Base-by-base conservation (phyloP, 2,888 invertebrate species). In the Phorcus lineatus region DNA sequence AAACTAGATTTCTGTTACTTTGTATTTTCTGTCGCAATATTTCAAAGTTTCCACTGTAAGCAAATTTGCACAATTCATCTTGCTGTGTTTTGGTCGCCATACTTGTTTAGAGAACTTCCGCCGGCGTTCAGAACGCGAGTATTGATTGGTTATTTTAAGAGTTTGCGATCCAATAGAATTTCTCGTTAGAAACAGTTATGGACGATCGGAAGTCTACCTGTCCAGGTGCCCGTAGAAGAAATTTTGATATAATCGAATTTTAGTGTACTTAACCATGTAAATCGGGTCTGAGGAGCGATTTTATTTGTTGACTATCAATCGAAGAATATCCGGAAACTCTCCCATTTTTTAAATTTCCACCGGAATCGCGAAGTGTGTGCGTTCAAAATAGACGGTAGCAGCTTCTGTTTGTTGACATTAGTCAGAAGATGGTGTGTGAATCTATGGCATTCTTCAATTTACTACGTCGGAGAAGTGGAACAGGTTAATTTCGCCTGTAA, bases 31-130 rank as follows among this genome's bases (percentile, higher is more conserved):
- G 94, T 93, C 95, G 95, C 0, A 97, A 94, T 88, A 95, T 94
- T 82, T 95, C 95, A 83, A 94, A 95, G 92, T 96, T 96, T 9
- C 96, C 96, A 90, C 95, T 95, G 90, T 96, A 95, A 0, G 96
- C 96, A 83, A 95, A 94, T 93, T 96, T 96, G 85, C 93, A 93
- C 17, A 93, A 87, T 84, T 92, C 91, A 76, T 89, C 88, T 77
- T 86, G 83, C 53, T 82, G 55, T 67, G 78, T 84, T 47, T 52
- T 74, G 74, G 53, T 74, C 47, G 28, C 52, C 53, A 74, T 74
- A 24, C 24, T 74, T 53, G 47, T 36, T 36, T 36, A 36, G 36
- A 4, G 36, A 36, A 36, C 36, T 36, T 36, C 36, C 36, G 36
- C 28, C 16, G 62, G 28, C 28, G 11, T 62, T 62, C 24, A 13